Evolutionary conservation across 2,113 vertebrate genomes (phyloP), one percentile per base, ranked within the genome.

Genomic region (Brachypodius melanocephalos): DNA sequence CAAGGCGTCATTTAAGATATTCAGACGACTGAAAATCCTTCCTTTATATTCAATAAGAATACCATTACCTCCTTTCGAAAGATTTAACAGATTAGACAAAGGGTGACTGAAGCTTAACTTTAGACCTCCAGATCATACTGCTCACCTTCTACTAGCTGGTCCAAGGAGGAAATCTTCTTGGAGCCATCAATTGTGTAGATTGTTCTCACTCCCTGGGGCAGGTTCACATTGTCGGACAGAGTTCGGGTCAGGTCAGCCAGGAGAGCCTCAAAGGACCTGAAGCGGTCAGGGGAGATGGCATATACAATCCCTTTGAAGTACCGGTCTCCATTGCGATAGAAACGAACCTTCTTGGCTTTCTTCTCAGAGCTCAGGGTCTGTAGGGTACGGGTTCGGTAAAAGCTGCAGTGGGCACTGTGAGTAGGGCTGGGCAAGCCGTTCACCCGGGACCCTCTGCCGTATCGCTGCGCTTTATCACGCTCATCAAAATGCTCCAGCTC

Each of bases 251-350:
- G 98, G 97, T 99, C 99, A 83, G 99, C 99, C 92, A 99, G 98
- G 80, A 99, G 98, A 46, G 99, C 99, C 61, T 99, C 99, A 20
- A 99, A 98, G 49, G 99, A 99, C 58, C 99, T 95, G 95, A 99
- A 99, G 3, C 99, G 98, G 92, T 99, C 99, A 49, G 98, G 98
- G 85, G 99, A 99, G 95, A 99, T 98, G 94, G 99, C 99, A 40
- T 99, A 99, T 46, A 99, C 99, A 96, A 99, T 99, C 79, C 99
- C 99, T 96, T 99, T 99, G 97, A 99, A 99, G 96, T 99, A 99
- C 19, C 99, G 98, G 97, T 99, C 99, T 92, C 99, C 99, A 0
- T 99, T 99, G 48, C 99, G 99, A 95, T 99, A 99, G 98, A 99
- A 99, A 24, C 99, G 98, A 25, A 99, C 98, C 95, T 99, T 99